Conservation (phyloP, 1,140 invertebrate genomes). For the Camponotus vicinus region DNA sequence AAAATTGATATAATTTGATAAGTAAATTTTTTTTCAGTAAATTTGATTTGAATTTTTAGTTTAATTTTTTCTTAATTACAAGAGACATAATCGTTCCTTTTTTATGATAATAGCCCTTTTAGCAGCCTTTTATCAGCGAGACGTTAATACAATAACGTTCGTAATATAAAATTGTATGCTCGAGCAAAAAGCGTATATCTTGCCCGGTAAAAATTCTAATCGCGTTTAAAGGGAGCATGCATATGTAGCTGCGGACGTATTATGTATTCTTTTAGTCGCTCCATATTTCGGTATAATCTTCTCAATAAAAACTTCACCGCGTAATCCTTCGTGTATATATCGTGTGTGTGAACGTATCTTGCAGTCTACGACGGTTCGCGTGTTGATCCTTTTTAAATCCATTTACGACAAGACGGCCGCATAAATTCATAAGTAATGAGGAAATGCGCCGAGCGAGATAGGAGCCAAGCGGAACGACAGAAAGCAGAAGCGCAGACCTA, state of each 20-base stretch:
- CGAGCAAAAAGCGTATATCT: background rate
- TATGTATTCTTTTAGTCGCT: conserved; percentile 65
- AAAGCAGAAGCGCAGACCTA: conserved; percentile 55
- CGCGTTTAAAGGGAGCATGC: conserved; percentile 26
- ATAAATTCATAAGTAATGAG: conserved; percentile 72
- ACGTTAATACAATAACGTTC: conserved; percentile 2
- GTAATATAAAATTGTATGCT: conserved; percentile 16
- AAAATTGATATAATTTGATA: background rate
- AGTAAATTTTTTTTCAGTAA: background rate
- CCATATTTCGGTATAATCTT: conserved; percentile 64
- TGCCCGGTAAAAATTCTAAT: conserved; percentile 38
- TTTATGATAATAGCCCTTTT: background rate
- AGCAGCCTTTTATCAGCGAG: conserved; percentile 21
- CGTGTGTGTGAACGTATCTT: conserved; percentile 53
- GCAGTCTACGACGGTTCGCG: conserved; percentile 26
- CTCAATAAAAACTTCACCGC: conserved; percentile 63
- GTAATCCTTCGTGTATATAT: conserved; percentile 56
- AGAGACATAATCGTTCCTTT: background rate
- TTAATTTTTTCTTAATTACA: conserved; percentile 19
- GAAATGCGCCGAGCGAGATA: conserved; percentile 31
- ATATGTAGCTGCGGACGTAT: conserved; percentile 48
- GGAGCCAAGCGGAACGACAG: conserved; percentile 40
- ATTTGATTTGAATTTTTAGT: conserved; percentile 17
- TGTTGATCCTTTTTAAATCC: conserved; percentile 58
- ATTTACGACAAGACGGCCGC: conserved; percentile 34